Conservation (phyloP, 2,888 invertebrate genomes). For the Pherbina coryleti region DNA sequence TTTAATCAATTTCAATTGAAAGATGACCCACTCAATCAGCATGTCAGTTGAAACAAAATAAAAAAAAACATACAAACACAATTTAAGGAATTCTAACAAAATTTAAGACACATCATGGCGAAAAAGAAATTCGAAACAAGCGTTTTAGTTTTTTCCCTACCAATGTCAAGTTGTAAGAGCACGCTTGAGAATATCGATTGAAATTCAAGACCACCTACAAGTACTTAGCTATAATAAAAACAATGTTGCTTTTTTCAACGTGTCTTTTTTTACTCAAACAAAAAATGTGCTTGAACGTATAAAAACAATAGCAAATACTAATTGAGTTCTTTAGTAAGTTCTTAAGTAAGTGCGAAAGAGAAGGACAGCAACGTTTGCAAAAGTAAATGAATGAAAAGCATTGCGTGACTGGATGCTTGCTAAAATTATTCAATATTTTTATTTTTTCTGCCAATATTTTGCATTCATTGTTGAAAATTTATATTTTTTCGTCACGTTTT, state of each 20-base stretch:
- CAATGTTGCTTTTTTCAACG: conserved; percentile 30
- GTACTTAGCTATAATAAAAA: not conserved
- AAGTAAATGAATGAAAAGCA: conserved; percentile 22
- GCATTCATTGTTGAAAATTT: not conserved
- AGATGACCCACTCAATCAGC: conserved; percentile 65
- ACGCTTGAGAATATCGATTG: not conserved
- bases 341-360: conserved; percentile 3
- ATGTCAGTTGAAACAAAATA: conserved; percentile 11
- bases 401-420: conserved; percentile 27
- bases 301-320: conserved; percentile 8
- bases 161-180: not conserved
- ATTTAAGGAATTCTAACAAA: not conserved
- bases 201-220: conserved; percentile 8
- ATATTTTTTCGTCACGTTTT: not conserved
- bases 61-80: not conserved
- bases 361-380: not conserved
- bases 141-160: not conserved
- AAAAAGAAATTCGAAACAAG: not conserved
- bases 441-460: not conserved
- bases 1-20: conserved; percentile 68
- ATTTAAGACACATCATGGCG: not conserved
- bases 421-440: not conserved
- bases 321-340: not conserved
- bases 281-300: not conserved
- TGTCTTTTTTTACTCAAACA: conserved; percentile 1